phyloP scores from a whole-genome alignment of 2,888 invertebrate species.

The Lasioglossum leucozonium region DNA sequence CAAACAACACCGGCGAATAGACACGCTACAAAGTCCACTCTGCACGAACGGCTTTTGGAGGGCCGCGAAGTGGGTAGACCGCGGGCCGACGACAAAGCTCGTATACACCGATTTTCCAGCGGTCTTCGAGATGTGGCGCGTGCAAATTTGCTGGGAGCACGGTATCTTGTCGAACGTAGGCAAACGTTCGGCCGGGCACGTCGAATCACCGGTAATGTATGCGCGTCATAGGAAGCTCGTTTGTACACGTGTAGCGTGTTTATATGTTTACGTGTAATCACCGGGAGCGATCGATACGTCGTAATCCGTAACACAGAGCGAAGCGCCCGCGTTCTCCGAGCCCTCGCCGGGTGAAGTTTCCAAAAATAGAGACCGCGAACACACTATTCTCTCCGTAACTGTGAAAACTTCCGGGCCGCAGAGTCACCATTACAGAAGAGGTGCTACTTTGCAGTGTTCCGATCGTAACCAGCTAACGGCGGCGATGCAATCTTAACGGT shows the following conservation, averaged over 20 bases:
- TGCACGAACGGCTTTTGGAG: background rate
- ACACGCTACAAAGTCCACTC: background rate
- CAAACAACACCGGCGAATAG: background rate
- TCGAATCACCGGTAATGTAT: conserved; percentile 12
- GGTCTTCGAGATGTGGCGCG: background rate
- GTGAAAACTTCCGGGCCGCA: too few species aligned
- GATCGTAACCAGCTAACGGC: too few species aligned
- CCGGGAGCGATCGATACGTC: conserved; percentile 29
- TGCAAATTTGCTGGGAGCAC: background rate
- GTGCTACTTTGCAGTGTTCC: too few species aligned
- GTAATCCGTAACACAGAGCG: conserved; percentile 7
- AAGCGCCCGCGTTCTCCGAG: background rate
- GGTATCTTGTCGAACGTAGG: conserved; percentile 1
- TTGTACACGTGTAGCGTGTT: conserved; percentile 35
- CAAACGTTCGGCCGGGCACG: background rate
- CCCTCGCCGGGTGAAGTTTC: background rate
- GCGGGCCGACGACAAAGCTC: background rate
- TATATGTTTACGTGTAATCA: conserved; percentile 43
- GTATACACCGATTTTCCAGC: background rate
- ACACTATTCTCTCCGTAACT: too few species aligned
- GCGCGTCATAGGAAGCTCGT: conserved; percentile 11
- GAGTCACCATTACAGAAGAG: too few species aligned
- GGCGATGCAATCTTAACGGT: too few species aligned
- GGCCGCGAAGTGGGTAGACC: background rate
- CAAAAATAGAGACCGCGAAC: background rate